phyloP scores from a whole-genome alignment of 2,888 invertebrate genomes.

The Hermodice carunculata region DNA sequence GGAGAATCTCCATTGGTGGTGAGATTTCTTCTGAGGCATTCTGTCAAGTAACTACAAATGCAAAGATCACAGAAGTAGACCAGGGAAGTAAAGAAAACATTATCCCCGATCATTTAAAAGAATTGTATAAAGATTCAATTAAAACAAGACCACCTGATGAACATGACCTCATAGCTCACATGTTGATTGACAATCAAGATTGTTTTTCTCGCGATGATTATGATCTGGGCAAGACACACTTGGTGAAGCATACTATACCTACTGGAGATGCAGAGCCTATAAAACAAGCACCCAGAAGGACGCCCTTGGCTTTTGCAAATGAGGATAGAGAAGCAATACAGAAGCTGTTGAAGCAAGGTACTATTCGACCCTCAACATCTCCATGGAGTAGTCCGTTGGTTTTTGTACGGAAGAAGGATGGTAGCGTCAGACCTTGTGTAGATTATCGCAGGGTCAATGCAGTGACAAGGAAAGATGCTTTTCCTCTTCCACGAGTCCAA shows the following conservation, averaged over 20 bases:
- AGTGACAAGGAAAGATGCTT: neutral
- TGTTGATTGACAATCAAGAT: no score
- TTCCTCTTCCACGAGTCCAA: neutral
- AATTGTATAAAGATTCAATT: no score
- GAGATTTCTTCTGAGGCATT: no score
- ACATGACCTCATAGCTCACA: no score
- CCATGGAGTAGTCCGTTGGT: neutral
- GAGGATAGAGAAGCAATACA: conserved; percentile 1
- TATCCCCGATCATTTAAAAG: no score
- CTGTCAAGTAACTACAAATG: no score
- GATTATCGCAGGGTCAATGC: conserved; percentile 6
- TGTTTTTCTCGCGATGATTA: no score
- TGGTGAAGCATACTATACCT: neutral
- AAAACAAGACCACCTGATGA: no score
- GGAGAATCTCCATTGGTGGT: no score
- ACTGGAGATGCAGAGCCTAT: neutral
- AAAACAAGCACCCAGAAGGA: neutral
- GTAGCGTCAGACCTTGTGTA: neutral
- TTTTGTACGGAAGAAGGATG: neutral
- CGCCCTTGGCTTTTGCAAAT: neutral
- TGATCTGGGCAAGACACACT: conserved; percentile 3
- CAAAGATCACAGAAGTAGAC: no score
- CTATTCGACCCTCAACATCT: neutral
- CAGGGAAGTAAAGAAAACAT: no score
- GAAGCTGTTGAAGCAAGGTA: neutral